These are phyloP conservation scores for Patella caerulea DNA, from an alignment of 2,888 invertebrate genomes.

Conservation along the genomic window DNA sequence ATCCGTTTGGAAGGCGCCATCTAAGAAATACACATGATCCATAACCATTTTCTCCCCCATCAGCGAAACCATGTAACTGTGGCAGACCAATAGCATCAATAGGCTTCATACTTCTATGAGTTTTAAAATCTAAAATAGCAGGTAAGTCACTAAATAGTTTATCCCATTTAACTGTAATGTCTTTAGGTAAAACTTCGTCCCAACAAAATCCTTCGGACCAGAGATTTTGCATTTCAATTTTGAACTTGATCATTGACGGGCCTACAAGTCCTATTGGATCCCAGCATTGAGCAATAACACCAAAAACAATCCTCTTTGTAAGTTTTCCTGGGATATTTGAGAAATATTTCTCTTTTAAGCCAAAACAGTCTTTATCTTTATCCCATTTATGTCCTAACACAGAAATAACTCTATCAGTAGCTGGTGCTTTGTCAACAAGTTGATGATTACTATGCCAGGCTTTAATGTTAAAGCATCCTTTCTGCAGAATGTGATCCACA, in stretches of 20 bases:
- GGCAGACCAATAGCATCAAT: not conserved
- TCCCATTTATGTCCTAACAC: no score
- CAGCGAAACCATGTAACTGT: not conserved
- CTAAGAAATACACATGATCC: not conserved
- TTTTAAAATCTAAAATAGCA: not conserved
- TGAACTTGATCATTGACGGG: not conserved
- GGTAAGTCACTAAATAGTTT: not conserved
- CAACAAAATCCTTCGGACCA: not conserved
- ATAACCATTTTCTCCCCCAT: not conserved
- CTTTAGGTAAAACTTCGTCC: not conserved
- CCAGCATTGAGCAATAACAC: not conserved
- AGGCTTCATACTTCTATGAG: constrained; percentile 3
- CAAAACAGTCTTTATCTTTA: no score
- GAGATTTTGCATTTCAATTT: not conserved
- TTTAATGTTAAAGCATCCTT: no score
- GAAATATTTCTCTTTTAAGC: no score
- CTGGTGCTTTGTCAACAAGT: no score
- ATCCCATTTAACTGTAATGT: not conserved
- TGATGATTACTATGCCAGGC: no score
- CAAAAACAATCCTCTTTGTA: no score
- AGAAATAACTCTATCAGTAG: no score
- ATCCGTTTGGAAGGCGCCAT: no score
- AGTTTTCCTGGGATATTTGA: no score
- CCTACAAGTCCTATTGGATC: constrained; percentile 3
- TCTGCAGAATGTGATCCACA: no score